Evolutionary conservation across 2,113 vertebrate species (phyloP).

Genomic region (Chloropsis cyanopogon): DNA sequence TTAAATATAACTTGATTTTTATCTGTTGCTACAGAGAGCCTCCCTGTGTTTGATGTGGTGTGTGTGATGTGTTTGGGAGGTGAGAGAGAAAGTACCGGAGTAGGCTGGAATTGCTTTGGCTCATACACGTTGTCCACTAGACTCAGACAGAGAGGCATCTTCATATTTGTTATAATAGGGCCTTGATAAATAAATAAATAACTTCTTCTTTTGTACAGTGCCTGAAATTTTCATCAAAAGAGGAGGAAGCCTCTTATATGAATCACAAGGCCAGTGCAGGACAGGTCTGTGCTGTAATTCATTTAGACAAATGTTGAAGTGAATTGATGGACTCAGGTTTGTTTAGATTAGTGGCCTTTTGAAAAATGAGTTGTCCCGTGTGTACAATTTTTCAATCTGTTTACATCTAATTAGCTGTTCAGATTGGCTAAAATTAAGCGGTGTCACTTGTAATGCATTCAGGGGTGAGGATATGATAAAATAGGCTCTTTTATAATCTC

Average conservation of each 20-base stretch:
- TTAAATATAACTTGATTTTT: neutral
- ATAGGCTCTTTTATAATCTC: constrained; percentile 46
- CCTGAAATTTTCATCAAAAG: constrained; percentile 14
- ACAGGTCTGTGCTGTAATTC: constrained; percentile 5
- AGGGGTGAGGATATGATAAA: constrained; percentile 60
- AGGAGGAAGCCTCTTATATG: neutral
- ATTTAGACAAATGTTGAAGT: constrained; percentile 37
- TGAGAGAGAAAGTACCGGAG: neutral
- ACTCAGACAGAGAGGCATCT: neutral
- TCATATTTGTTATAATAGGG: neutral
- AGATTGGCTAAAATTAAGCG: constrained; percentile 53
- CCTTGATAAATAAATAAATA: constrained; percentile 27
- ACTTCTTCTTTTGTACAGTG: neutral
- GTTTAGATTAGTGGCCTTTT: constrained; percentile 52
- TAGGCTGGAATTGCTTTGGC: neutral
- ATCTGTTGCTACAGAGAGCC: neutral
- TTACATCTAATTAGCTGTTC: constrained; percentile 59
- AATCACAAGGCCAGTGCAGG: neutral
- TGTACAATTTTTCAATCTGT: constrained; percentile 47
- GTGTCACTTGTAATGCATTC: constrained; percentile 32
- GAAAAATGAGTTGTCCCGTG: constrained; percentile 31
- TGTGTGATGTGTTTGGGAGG: neutral
- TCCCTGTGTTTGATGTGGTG: neutral
- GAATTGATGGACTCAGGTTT: constrained; percentile 19
- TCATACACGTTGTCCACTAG: neutral